Evolutionary conservation across 2,113 vertebrate genomes (phyloP), one percentile per base, ranked within the genome.

Genomic region (Mesoclemmys tuberculata): DNA sequence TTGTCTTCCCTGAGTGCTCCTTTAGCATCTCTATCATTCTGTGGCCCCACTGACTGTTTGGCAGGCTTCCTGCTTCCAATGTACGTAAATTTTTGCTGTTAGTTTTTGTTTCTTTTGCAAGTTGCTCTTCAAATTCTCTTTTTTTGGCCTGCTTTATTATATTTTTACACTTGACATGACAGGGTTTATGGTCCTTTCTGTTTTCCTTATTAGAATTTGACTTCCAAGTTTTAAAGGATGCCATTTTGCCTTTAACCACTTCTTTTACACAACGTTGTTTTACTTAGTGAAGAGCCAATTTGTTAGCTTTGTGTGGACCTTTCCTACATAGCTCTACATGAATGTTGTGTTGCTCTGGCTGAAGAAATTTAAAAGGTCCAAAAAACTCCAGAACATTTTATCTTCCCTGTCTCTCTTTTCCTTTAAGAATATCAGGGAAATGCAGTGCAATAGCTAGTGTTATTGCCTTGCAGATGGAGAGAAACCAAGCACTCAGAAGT

Each of bases 391-490:
- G 89, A 92, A 31, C 58, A 55, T 3, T 35, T 56, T n/a, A 48
- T 52, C 61, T 49, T 90, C 89, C 55, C 75, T 8, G 18, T 19
- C 80, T 38, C n/a, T 81, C 10, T 16, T 81, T n/a, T n/a, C 81
- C 51, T 24, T 95, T 94, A 84, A 80, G 61, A 29, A 94, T 94
- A 88, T 2, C 61, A 89, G 49, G 79, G 93, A 83, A 74, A 95
- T 41, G 10, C 41, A 1, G 71, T 52, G 68, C 80, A 90, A 84
- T 82, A 13, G 85, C 14, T 1, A 89, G 29, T 22, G 19, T 92
- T 11, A 41, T 21, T 82, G 29, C 22, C 79, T 77, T 68, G 31
- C 16, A 95, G 71, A 71, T 14, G 48, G 44, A 95, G 58, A 78
- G 93, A 95, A 97, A 84, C 8, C 52, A 84, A 84, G 46, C 91